Evolutionary conservation across 2,113 vertebrate species (phyloP).

Genomic region (Cettia cetti): DNA sequence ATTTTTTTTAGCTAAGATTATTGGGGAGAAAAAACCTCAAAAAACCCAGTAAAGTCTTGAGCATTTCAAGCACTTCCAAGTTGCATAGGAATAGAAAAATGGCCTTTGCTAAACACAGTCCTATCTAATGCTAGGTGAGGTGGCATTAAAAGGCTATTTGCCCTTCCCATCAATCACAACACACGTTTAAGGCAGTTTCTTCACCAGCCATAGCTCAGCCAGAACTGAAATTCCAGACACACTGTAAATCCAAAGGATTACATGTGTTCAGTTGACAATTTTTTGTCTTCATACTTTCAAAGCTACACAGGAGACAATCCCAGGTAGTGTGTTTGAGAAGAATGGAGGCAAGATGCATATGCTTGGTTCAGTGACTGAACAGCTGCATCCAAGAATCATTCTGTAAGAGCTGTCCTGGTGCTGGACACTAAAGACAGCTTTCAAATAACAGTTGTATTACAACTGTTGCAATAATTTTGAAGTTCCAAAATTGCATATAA

Average conservation of each 20-base stretch:
- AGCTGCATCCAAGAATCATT: not conserved
- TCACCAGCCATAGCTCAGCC: not conserved
- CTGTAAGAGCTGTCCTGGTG: not conserved
- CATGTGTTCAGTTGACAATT: rapidly evolving
- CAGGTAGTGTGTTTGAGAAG: not conserved
- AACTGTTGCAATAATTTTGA: not conserved
- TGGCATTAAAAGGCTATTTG: not conserved
- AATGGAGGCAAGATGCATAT: rapidly evolving
- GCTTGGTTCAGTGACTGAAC: not conserved
- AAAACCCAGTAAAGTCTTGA: not conserved
- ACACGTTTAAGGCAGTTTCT: not conserved
- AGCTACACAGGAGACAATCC: not conserved
- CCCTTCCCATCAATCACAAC: not conserved
- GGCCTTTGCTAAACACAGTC: not conserved
- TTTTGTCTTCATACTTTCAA: not conserved
- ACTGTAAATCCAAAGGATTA: not conserved
- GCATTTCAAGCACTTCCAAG: not conserved
- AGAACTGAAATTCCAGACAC: not conserved
- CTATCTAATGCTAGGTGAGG: rapidly evolving
- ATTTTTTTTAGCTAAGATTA: not conserved
- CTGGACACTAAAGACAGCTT: not conserved
- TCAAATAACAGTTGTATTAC: not conserved
- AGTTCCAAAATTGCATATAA: not conserved
- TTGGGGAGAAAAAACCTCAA: not conserved
- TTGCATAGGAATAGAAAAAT: not conserved